phyloP scores from a whole-genome alignment of 2,888 invertebrate species.

The Orthosia gracilis region DNA sequence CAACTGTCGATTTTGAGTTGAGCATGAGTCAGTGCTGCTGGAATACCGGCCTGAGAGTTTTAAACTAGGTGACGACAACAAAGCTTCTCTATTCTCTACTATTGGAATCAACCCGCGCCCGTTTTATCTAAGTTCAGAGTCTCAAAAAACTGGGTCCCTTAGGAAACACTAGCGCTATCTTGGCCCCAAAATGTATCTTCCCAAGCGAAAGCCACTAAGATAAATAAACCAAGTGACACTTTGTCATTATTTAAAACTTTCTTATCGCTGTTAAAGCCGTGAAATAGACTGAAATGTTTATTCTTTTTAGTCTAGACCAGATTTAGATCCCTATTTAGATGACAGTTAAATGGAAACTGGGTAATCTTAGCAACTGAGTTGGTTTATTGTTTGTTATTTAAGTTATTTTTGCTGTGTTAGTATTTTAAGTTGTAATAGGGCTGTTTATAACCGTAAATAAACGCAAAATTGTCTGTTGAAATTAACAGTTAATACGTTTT shows the following conservation, averaged over 20 bases:
- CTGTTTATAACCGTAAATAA: conserved; percentile 3
- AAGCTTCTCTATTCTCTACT: background rate
- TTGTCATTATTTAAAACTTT: conserved; percentile 53
- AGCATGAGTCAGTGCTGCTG: too few relatives aligned
- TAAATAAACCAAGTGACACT: conserved; percentile 39
- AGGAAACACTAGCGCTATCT: conserved; percentile 11
- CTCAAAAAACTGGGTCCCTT: conserved; percentile 3
- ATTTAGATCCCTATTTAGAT: conserved; percentile 58
- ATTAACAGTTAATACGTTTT: too few relatives aligned
- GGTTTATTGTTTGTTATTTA: conserved; percentile 36
- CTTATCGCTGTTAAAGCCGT: conserved; percentile 42
- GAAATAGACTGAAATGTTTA: conserved; percentile 52
- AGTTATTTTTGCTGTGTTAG: background rate
- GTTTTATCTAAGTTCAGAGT: background rate
- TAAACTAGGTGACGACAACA: background rate
- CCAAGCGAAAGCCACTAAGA: conserved; percentile 12
- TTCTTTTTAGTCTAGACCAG: conserved; percentile 58
- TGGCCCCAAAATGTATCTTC: conserved; percentile 21
- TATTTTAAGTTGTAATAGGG: background rate
- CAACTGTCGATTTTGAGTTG: too few relatives aligned
- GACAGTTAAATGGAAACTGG: conserved; percentile 50
- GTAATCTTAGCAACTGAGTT: conserved; percentile 31
- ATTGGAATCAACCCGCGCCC: background rate
- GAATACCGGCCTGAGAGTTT: too few relatives aligned
- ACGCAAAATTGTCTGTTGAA: background rate